Base-by-base conservation (phyloP, 2,888 invertebrate species). In the Papilio demoleus region DNA sequence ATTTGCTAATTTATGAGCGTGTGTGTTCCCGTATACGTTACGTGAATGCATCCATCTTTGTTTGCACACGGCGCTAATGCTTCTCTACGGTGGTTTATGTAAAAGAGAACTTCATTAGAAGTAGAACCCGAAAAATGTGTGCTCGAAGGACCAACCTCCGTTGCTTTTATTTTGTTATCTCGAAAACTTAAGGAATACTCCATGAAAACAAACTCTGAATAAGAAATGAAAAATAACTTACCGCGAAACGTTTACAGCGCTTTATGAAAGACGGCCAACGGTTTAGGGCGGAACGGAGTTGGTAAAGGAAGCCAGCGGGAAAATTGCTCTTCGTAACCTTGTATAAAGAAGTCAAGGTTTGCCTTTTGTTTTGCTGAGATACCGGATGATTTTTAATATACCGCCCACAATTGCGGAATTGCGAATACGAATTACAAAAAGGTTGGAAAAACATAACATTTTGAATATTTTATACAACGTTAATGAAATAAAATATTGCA, bases 161-260 rank as follows among this genome's bases (percentile, higher is more conserved):
- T 24, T 62, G 40, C 14, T 58, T 62, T 64, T 64, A 64, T 68
- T 64, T 64, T 36, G 56, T 45, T 64, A 58, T 68, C 56, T 64
- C 50, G 27, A 63, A 66, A 72, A 70, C 66, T 68, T 69, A 42
- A 31, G 47, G 67, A 45, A 56, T 42, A 68, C 67, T 68, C 53
- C 24, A 58, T 42, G 62, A 68, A 31, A 68, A 58, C 65, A 65
- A 56, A 62, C 42, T 42, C 69, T 69, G 71, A 69, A 71, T 71
- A 71, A 71, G 66, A 61, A 66, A 71, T 71, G 69, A 69, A 71
- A 71, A 69, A 66, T 69, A 69, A 71, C 66, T 71, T 69, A 67
- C 69, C 69, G 67, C 63, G 71, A 66, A 69, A 67, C 63, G 42
- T 42, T 68, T 63, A 56, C 36, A 56, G 45, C 63, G 56, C 36